phyloP scores from a whole-genome alignment of 2,113 vertebrate genomes.

The Seriola aureovittata region DNA sequence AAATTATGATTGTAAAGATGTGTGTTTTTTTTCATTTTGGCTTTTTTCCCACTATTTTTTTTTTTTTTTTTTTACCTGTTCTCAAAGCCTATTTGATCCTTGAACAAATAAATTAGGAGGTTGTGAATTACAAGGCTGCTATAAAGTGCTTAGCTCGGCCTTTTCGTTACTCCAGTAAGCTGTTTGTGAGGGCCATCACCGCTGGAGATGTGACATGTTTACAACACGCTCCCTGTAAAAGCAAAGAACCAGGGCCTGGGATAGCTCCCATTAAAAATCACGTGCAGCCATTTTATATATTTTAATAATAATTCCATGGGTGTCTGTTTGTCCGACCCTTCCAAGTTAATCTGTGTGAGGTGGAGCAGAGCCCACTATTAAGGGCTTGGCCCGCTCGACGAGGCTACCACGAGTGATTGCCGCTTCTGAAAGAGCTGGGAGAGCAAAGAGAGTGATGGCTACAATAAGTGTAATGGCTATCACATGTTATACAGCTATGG shows the following conservation, averaged over 20 bases:
- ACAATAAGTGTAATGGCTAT: conserved; percentile 89
- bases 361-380: conserved; percentile 88
- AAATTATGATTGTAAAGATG: conserved; percentile 44
- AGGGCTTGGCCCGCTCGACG: conserved; percentile 84
- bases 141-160: conserved; percentile 54
- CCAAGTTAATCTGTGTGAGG: conserved; percentile 91
- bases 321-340: conserved; percentile 85
- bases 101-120: conserved; percentile 58
- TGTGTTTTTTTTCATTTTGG: conserved; percentile 4
- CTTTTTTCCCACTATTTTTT: conserved; percentile 4
- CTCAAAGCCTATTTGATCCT: conserved; percentile 38
- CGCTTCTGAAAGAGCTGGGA: conserved; percentile 84
- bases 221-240: conserved; percentile 83
- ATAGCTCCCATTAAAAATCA: conserved; percentile 88
- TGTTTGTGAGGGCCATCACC: conserved; percentile 80
- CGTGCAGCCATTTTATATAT: conserved; percentile 82
- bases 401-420: conserved; percentile 87
- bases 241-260: conserved; percentile 76
- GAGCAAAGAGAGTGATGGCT: conserved; percentile 82
- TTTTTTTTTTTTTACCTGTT: conserved; percentile 51
- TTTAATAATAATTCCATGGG: conserved; percentile 87
- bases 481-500: conserved; percentile 86
- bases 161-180: conserved; percentile 71
- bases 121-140: conserved; percentile 60
- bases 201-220: conserved; percentile 89